Evolutionary conservation across 1,140 invertebrate species (phyloP), one percentile per base, ranked within the genome.

Genomic region (Trichonephila clavata): DNA sequence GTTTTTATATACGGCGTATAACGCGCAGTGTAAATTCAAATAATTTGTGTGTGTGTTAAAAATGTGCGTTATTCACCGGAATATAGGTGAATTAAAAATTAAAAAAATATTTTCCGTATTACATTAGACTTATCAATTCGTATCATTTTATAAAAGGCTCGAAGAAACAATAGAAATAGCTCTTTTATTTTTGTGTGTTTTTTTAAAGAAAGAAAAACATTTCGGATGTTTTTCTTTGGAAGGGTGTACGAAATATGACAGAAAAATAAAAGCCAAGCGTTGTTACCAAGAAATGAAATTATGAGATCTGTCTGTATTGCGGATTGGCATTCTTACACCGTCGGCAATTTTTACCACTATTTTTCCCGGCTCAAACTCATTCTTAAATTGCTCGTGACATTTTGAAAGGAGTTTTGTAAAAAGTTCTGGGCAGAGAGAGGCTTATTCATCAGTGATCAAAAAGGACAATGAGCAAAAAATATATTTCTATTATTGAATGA

Each of bases 251-350:
- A 59, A 84, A 27, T 84, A 84, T 57, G 83, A 84, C 39, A 84
- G 57, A 84, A 84, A 84, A 84, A 59, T 24, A 84, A 84, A 57
- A 24, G 83, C 57, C 14, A 50, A 24, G 43, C 50, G 50, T 84
- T 60, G 43, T 84, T 84, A 84, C 83, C 43, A 59, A 84, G 57
- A 84, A 84, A 84, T 84, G 83, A 60, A 84, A 60, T 84, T 84
- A 84, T 84, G 83, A 84, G 83, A 84, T 84, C 43, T 59, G 83
- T 84, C 83, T 60, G 21, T 84, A 77, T 24, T 84, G 39, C 21
- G 27, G 81, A 57, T 84, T 84, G 81, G 43, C 83, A 84, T 43
- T 50, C 24, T 27, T 84, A 60, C 83, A 84, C 43, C 50, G 50
- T 84, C 24, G 83, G 83, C 83, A 60, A 43, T 57, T 84, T 84